Conservation (phyloP, 2,888 invertebrate genomes). For the Coenonympha glycerion region DNA sequence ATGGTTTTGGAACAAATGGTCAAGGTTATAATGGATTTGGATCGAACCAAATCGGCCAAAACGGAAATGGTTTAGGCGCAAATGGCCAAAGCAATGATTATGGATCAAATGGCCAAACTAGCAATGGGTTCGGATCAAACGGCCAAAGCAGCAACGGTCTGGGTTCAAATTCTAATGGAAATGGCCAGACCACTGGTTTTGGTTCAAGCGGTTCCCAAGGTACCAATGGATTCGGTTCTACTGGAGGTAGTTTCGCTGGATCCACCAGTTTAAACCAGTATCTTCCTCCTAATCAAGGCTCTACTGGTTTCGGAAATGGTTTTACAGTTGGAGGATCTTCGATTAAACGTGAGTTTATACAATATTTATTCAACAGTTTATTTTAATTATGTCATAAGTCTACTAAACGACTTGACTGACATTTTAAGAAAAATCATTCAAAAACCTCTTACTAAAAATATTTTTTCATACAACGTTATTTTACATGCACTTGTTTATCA, state of each 20-base stretch:
- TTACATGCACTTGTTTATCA: too few relatives aligned
- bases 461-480: too few relatives aligned
- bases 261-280: too few relatives aligned
- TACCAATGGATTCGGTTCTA: slow-evolving; percentile 29
- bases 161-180: slow-evolving; percentile 25
- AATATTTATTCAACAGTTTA: too few relatives aligned
- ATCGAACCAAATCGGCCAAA: neutral
- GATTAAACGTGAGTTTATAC: slow-evolving; percentile 29
- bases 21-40: slow-evolving; percentile 27
- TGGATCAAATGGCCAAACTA: neutral
- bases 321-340: slow-evolving; percentile 25
- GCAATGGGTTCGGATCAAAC: slow-evolving; percentile 6
- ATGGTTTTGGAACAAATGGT: slow-evolving; percentile 17
- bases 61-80: slow-evolving; percentile 12
- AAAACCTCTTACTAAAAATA: too few relatives aligned
- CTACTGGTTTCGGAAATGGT: slow-evolving; percentile 33
- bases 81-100: slow-evolving; percentile 10
- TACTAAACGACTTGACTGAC: too few relatives aligned
- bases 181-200: slow-evolving; percentile 25
- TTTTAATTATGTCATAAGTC: too few relatives aligned
- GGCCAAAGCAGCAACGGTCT: slow-evolving; percentile 20
- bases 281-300: slow-evolving; percentile 56
- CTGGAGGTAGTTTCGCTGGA: too few relatives aligned
- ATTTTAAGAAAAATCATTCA: too few relatives aligned
- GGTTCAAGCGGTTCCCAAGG: slow-evolving; percentile 21